Evolutionary conservation across 2,888 invertebrate genomes (phyloP), one percentile per base, ranked within the genome.

Genomic region (Oscheius sp.): DNA sequence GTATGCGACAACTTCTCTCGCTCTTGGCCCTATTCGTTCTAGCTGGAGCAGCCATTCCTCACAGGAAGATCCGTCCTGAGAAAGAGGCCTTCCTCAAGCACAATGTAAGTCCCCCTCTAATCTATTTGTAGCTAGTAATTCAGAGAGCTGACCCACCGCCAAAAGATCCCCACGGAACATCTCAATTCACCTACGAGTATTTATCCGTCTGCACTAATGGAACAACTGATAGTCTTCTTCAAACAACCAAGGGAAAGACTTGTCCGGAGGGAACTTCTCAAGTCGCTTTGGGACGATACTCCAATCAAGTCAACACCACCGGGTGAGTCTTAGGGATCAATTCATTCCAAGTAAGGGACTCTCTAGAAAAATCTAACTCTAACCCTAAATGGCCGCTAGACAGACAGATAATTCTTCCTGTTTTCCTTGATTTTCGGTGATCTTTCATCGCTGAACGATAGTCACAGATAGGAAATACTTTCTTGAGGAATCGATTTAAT

Each of bases 301-400:
- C 75, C 15, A 85, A 86, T 58, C 78, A 76, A 50, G 82, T 84
- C 34, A 85, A 85, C 70, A 74, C 78, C 15, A 85, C 84, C 29
- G 85, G 82, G 80, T 82, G 27, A 55, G 33, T n/a, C 8, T 12
- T 6, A 10, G n/a, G n/a, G n/a, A n/a, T n/a, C n/a, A n/a, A n/a
- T n/a, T n/a, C n/a, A n/a, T n/a, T n/a, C n/a, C n/a, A n/a, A n/a
- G n/a, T n/a, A n/a, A n/a, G n/a, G n/a, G n/a, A n/a, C n/a, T n/a
- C n/a, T n/a, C n/a, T n/a, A n/a, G n/a, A n/a, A n/a, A n/a, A n/a
- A n/a, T n/a, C n/a, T n/a, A n/a, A n/a, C n/a, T n/a, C n/a, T n/a
- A n/a, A n/a, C n/a, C n/a, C n/a, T n/a, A n/a, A n/a, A n/a, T n/a
- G n/a, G n/a, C n/a, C n/a, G n/a, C n/a, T n/a, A n/a, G n/a, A n/a